Conservation (phyloP, 2,113 vertebrate species). For the Sporophila hypoxantha region DNA sequence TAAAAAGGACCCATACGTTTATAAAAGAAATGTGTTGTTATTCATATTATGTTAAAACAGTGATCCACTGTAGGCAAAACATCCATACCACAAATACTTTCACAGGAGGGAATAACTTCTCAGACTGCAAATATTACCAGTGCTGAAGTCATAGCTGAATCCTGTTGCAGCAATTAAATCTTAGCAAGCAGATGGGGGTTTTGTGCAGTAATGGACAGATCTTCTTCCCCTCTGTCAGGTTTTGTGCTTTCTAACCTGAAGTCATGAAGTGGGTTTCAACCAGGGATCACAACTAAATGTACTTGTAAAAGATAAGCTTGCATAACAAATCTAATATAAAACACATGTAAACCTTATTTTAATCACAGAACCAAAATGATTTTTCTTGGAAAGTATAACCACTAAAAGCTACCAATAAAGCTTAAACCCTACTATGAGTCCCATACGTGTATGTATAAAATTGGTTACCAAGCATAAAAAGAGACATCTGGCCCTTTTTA, state of each 20-base stretch:
- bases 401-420: not conserved
- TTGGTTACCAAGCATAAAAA: not conserved
- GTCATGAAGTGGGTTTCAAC: not conserved
- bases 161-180: not conserved
- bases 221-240: not conserved
- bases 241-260: not conserved
- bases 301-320: not conserved
- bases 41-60: not conserved
- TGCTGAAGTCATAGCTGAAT: not conserved
- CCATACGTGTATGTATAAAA: not conserved
- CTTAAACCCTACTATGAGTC: not conserved
- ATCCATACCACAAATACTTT: not conserved
- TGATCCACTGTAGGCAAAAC: not conserved
- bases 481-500: not conserved
- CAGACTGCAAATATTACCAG: not conserved
- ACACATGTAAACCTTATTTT: not conserved
- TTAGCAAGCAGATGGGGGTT: not conserved
- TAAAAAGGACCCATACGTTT: not conserved
- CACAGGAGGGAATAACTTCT: not conserved
- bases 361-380: not conserved
- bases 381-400: not conserved
- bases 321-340: not conserved
- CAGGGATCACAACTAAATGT: not conserved
- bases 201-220: rapidly evolving
- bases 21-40: not conserved